Evolutionary conservation across 2,888 invertebrate species (phyloP).

Genomic region (Ecdyonurus torrentis): DNA sequence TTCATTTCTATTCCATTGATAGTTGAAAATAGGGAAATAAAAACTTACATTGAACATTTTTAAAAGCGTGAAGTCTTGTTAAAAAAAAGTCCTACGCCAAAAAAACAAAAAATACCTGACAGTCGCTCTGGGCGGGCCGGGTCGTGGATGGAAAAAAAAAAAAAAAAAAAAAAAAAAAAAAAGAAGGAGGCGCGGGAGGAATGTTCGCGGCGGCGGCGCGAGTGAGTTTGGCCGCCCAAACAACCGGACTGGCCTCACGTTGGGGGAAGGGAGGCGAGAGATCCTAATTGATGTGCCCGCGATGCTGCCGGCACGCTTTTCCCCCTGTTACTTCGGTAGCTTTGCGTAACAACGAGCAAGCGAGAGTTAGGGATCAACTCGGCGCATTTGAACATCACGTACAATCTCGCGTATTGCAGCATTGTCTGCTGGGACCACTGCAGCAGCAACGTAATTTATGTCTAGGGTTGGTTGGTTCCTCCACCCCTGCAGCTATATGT

Average conservation of each 20-base stretch:
- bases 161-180: not conserved
- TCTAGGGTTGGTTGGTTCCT: not conserved
- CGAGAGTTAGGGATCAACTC: not conserved
- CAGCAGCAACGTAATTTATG: not conserved
- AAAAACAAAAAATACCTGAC: not conserved
- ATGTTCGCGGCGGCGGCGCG: not conserved
- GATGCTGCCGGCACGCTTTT: not conserved
- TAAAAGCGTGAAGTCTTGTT: not conserved
- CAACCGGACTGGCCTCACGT: not conserved
- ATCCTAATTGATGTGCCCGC: conserved; percentile 7
- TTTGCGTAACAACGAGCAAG: not conserved
- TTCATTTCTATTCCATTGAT: too few species aligned
- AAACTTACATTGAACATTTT: too few species aligned
- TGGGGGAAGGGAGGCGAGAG: not conserved
- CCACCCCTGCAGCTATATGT: too few species aligned
- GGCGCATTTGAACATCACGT: not conserved
- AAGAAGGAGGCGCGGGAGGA: not conserved
- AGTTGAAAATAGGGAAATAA: too few species aligned
- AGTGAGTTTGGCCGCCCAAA: not conserved
- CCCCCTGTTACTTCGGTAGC: not conserved
- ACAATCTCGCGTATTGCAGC: not conserved
- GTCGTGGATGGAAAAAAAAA: not conserved
- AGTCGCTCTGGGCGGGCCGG: not conserved
- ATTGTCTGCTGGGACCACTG: not conserved
- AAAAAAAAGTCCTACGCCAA: not conserved